These are phyloP conservation scores for Sus cebifrons DNA, from an alignment of 2,797 vertebrate species.

Conservation along the genomic window DNA sequence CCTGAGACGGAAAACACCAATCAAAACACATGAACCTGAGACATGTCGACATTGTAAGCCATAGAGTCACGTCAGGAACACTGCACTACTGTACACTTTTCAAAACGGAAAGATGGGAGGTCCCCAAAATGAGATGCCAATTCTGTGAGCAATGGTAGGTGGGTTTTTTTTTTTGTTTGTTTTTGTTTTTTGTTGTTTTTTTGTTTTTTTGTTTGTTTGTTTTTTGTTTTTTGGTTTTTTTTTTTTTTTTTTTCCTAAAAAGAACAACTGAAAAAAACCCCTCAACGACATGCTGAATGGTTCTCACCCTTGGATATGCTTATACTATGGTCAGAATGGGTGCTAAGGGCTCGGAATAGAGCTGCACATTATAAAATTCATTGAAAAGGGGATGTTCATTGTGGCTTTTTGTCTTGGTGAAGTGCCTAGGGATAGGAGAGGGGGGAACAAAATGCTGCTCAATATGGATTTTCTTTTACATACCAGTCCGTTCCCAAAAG, in stretches of 20 bases:
- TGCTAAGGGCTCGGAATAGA: conserved; percentile 87
- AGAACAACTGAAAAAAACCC: conserved; percentile 61
- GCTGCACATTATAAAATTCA: conserved; percentile 81
- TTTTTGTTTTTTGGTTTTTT: neutral
- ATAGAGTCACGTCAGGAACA: conserved; percentile 92
- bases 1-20: conserved; percentile 99
- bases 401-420: conserved; percentile 73
- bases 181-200: neutral
- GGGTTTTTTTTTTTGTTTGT: neutral
- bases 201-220: neutral
- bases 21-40: conserved; percentile 98
- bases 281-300: conserved; percentile 78
- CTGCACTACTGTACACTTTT: conserved; percentile 92
- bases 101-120: conserved; percentile 90
- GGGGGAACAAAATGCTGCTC: conserved; percentile 81
- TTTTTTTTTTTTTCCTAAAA: conserved; percentile 53
- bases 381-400: conserved; percentile 75
- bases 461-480: conserved; percentile 42
- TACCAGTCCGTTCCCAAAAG: conserved; percentile 86
- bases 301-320: conserved; percentile 77
- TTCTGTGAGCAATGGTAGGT: conserved; percentile 78
- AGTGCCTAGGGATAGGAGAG: conserved; percentile 80
- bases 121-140: conserved; percentile 87
- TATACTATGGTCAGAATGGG: conserved; percentile 79
- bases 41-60: conserved; percentile 95